phyloP scores from a whole-genome alignment of 2,888 invertebrate species.

The Drosophila histrio region DNA sequence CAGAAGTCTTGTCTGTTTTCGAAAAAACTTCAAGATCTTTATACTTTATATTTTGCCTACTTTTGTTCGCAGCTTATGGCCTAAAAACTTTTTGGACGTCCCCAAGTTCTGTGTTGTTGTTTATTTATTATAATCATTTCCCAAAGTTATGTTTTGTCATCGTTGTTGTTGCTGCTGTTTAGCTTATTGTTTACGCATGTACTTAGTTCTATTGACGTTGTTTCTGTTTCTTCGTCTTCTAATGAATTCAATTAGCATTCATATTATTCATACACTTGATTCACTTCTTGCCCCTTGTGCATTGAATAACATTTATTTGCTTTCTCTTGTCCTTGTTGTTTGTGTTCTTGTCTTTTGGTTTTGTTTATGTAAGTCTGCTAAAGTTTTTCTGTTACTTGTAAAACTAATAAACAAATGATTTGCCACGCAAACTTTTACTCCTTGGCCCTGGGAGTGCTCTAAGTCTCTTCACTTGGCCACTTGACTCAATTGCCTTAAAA shows the following conservation, averaged over 20 bases:
- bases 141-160: conserved; percentile 53
- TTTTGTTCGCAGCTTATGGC: conserved; percentile 31
- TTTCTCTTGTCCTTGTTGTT: conserved; percentile 33
- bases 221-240: conserved; percentile 36
- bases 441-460: conserved; percentile 7
- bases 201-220: conserved; percentile 38
- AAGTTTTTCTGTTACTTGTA: conserved; percentile 51
- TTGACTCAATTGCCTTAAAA: conserved; percentile 77
- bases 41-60: conserved; percentile 30
- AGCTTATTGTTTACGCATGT: conserved; percentile 59
- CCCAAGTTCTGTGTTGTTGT: conserved; percentile 43
- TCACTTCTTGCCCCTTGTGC: conserved; percentile 47
- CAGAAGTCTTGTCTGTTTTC: conserved; percentile 4
- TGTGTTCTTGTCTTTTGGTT: conserved; percentile 26
- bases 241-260: conserved; percentile 79
- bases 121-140: conserved; percentile 67
- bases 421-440: conserved; percentile 58
- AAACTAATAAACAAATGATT: conserved; percentile 76
- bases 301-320: conserved; percentile 73
- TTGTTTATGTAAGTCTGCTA: conserved; percentile 35
- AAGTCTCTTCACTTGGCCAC: conserved; percentile 43
- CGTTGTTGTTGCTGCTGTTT: conserved; percentile 24
- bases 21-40: conserved; percentile 19
- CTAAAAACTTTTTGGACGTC: conserved; percentile 39
- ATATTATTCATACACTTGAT: conserved; percentile 77